A percentile compares a stretch with the other conserved stretches of the same genome.
Evolutionary conservation across 2,797 vertebrate genomes (phyloP).

Genomic region (Lepus townsendii): DNA sequence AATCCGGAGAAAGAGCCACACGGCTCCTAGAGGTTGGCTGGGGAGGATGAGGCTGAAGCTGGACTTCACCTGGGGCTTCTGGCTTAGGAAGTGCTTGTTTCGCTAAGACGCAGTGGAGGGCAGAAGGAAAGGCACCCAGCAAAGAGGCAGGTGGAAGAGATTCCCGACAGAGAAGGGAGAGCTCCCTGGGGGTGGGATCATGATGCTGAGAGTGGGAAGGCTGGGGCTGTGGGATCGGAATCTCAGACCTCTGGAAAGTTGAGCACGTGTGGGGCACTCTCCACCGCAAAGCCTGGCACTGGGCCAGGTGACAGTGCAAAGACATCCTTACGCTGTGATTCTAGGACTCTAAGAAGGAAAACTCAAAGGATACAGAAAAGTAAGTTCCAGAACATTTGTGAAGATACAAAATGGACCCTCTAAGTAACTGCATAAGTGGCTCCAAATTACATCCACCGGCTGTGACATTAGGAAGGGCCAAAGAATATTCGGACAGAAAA

Average conservation of each 20-base stretch:
- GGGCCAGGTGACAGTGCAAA: background rate
- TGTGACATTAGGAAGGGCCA: constrained; percentile 61
- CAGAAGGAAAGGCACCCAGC: background rate
- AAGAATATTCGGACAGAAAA: constrained; percentile 78
- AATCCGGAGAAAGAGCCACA: background rate
- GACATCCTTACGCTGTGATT: background rate
- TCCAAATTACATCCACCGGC: constrained; percentile 70
- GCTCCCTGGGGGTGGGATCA: background rate
- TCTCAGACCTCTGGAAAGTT: background rate
- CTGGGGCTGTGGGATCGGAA: too few species aligned
- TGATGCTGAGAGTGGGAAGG: background rate
- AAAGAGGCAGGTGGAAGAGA: background rate
- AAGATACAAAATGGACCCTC: constrained; percentile 25
- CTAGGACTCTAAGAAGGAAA: background rate
- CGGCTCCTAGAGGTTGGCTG: background rate
- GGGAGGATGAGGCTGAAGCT: background rate
- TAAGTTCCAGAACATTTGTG: background rate
- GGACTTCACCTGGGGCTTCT: background rate
- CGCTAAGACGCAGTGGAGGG: background rate
- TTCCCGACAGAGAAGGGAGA: background rate
- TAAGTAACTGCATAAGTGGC: background rate
- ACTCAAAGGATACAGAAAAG: background rate
- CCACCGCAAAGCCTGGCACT: background rate
- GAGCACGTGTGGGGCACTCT: background rate
- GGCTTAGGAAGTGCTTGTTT: background rate